Conservation (phyloP, 2,888 invertebrate genomes). For the Epinotia brunnichana region DNA sequence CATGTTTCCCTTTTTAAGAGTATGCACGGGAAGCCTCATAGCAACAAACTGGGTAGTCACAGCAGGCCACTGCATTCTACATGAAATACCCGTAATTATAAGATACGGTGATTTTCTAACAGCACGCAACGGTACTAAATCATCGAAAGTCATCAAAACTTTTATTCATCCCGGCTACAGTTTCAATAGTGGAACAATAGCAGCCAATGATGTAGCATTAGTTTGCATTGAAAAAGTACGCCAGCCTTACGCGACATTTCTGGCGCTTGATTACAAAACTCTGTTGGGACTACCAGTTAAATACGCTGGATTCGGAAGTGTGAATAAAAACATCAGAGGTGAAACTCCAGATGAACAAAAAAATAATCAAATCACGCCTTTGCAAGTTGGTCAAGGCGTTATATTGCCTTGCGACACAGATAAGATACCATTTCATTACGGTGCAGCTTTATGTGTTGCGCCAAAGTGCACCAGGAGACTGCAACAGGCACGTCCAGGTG, state of each 20-base stretch:
- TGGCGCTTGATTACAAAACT: not conserved
- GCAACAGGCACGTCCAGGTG: not conserved
- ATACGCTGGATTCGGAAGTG: not conserved
- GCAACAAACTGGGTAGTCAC: not conserved
- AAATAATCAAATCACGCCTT: not conserved
- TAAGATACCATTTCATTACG: not conserved
- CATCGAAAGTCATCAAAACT: not conserved
- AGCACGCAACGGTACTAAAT: not conserved
- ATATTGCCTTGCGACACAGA: not conserved
- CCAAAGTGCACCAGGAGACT: not conserved
- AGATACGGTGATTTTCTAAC: not conserved
- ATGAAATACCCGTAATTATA: not conserved
- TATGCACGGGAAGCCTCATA: not conserved
- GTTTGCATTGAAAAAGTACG: not conserved
- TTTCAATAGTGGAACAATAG: not conserved
- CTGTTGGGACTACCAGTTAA: not conserved
- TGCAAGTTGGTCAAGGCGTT: not conserved
- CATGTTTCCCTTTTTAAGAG: not conserved
- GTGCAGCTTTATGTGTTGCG: not conserved
- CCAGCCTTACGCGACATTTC: not conserved
- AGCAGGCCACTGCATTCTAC: not conserved
- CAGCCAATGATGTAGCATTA: not conserved
- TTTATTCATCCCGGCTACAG: not conserved
- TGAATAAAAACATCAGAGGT: not conserved
- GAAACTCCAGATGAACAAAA: not conserved